Base-by-base conservation (phyloP, 2,888 invertebrate genomes). In the Drosophila leonis region DNA sequence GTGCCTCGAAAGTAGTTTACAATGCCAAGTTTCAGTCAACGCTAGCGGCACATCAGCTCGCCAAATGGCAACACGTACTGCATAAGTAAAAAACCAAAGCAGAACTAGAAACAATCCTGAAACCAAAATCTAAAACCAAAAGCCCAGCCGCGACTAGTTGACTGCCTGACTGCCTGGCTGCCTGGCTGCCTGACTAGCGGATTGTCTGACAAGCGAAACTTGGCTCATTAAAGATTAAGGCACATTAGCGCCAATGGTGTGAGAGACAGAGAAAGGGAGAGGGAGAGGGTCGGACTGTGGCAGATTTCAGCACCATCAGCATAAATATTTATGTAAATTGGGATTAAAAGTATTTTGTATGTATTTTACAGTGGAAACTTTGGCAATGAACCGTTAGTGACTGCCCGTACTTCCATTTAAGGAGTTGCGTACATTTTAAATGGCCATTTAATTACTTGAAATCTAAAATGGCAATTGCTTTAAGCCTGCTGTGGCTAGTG, bases 301-400 rank as follows among this genome's bases (percentile, higher is more conserved):
- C 56, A 62, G 64, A 69, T 81, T 88, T 83, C 67, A 66, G 74
- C 66, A 72, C 78, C 85, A 88, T 82, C 87, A 84, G 82, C 82
- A 87, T 86, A 83, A 86, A 86, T 88, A 86, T 86, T 86, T 88
- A 86, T 88, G 85, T 80, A 88, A 88, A 86, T 86, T 88, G 84
- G 76, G 82, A 84, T 79, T 86, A 79, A 60, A 80, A 84, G 83
- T 85, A 82, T 83, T 82, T 82, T 84, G 84, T 77, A 72, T 77
- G 78, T 83, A 71, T 79, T 78, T 66, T 66, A 68, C 37, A 65
- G 61, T 54, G 31, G 27, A 75, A 85, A 88, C 61, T 82, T 82
- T 73, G 10, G 51, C 60, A 57, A 48, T 49, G 39, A 56, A 33
- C 33, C 35, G 37, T 60, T 52, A 44, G 46, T 48, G 67, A 46